A percentile compares a stretch with the other conserved stretches of the same genome.
phyloP scores from a whole-genome alignment of 1,140 invertebrate genomes.

The Odontomachus brunneus region DNA sequence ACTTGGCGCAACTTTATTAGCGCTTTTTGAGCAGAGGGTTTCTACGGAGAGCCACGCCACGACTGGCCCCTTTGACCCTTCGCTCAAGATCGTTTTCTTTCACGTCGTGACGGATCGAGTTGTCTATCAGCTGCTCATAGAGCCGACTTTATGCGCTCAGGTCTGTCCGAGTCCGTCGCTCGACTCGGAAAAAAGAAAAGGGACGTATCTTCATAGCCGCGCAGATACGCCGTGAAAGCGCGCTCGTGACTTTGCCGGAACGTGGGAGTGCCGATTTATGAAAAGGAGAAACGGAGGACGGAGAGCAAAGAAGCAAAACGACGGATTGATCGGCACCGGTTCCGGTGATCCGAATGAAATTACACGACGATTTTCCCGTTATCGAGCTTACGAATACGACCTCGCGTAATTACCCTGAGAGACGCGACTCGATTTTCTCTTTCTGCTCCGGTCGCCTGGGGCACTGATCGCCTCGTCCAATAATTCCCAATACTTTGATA shows the following conservation, averaged over 20 bases:
- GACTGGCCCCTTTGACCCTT: conserved; percentile 45
- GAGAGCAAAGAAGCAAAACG: not conserved
- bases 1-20: conserved; percentile 54
- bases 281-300: not conserved
- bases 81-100: conserved; percentile 51
- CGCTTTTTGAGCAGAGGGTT: conserved; percentile 44
- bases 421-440: not conserved
- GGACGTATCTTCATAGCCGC: conserved; percentile 71
- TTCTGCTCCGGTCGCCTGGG: not conserved
- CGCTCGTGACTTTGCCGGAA: conserved; percentile 70
- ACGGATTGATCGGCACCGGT: not conserved
- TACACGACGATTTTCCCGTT: conserved; percentile 49
- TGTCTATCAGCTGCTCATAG: conserved; percentile 72
- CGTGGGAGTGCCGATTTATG: conserved; percentile 58
- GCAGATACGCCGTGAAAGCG: conserved; percentile 75
- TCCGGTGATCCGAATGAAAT: conserved; percentile 37
- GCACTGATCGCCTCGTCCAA: not conserved
- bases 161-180: conserved; percentile 41
- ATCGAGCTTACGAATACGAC: not conserved
- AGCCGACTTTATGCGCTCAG: conserved; percentile 70
- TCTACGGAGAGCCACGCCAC: conserved; percentile 24
- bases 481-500: conserved; percentile 27
- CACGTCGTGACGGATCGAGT: conserved; percentile 56
- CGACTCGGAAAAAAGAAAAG: conserved; percentile 51
- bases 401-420: conserved; percentile 14